A percentile compares a stretch with the other conserved stretches of the same genome.
Evolutionary conservation across 2,888 invertebrate genomes (phyloP).

Genomic region (Criorhina ranunculi): DNA sequence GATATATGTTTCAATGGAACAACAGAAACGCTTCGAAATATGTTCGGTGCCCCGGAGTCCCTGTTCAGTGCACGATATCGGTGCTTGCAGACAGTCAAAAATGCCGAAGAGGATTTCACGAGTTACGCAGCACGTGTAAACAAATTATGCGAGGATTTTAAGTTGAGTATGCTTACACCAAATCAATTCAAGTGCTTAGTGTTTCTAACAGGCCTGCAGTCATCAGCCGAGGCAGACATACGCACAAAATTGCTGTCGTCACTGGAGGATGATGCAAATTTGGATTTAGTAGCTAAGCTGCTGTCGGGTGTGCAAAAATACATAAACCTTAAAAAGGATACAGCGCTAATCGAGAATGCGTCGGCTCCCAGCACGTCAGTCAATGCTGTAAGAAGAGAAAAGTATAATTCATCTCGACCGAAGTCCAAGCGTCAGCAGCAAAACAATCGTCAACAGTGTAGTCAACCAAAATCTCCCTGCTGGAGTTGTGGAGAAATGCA

Average conservation of each 20-base stretch:
- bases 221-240: slow-evolving; percentile 36
- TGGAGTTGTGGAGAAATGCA: slow-evolving; percentile 6
- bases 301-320: slow-evolving; percentile 10
- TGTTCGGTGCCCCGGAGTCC: too few species aligned
- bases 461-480: background rate
- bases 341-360: slow-evolving; percentile 20
- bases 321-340: slow-evolving; percentile 25
- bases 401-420: background rate
- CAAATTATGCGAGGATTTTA: slow-evolving; percentile 55
- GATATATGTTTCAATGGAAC: too few species aligned
- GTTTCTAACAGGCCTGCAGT: slow-evolving; percentile 32
- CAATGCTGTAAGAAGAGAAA: background rate
- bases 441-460: background rate
- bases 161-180: slow-evolving; percentile 19
- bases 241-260: slow-evolving; percentile 28
- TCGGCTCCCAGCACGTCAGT: background rate
- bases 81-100: slow-evolving; percentile 30
- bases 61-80: slow-evolving; percentile 7
- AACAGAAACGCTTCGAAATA: too few species aligned
- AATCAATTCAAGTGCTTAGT: slow-evolving; percentile 46
- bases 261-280: slow-evolving; percentile 5
- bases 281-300: slow-evolving; percentile 11
- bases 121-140: slow-evolving; percentile 46
- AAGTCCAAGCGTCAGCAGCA: too few species aligned
- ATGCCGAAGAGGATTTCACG: slow-evolving; percentile 34